Evolutionary conservation across 30 jellyfish, hydroid and myxozoan genomes (phyloP).

Genomic region (Hydra vulgaris): DNA sequence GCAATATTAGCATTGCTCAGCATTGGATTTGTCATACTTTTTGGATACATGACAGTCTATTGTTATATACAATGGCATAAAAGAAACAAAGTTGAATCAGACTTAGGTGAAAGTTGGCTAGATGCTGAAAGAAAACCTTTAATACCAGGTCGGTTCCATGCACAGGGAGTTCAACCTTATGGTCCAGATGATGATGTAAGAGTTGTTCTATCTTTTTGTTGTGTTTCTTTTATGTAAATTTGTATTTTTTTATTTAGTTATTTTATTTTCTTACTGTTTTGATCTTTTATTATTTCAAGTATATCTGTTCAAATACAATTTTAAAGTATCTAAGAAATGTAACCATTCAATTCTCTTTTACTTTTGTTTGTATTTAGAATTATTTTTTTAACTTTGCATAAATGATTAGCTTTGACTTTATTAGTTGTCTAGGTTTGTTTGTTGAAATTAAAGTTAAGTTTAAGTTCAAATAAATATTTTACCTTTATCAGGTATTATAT

Average conservation of each 20-base stretch:
- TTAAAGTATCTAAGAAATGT: no score
- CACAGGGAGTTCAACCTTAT: conserved; percentile 61
- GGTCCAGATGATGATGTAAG: conserved; percentile 19
- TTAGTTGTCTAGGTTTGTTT: no score
- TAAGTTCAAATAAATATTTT: no score
- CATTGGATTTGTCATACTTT: conserved; percentile 29
- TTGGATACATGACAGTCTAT: conserved; percentile 47
- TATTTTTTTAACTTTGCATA: no score
- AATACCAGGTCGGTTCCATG: conserved; percentile 76
- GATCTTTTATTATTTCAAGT: no score
- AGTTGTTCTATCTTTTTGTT: neutral
- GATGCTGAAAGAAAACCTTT: conserved; percentile 60
- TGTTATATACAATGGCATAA: conserved; percentile 47
- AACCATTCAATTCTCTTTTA: no score
- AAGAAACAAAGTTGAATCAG: conserved; percentile 22
- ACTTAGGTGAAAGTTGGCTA: conserved; percentile 63
- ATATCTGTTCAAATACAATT: no score
- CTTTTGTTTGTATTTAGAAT: no score
- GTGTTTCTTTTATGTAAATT: no score
- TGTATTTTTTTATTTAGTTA: neutral
- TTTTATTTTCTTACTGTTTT: neutral
- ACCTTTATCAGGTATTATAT: no score
- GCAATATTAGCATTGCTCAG: conserved; percentile 52
- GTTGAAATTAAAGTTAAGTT: no score
- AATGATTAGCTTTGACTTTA: no score